Conservation (phyloP, 2,888 invertebrate species). For the Lasius platythorax region DNA sequence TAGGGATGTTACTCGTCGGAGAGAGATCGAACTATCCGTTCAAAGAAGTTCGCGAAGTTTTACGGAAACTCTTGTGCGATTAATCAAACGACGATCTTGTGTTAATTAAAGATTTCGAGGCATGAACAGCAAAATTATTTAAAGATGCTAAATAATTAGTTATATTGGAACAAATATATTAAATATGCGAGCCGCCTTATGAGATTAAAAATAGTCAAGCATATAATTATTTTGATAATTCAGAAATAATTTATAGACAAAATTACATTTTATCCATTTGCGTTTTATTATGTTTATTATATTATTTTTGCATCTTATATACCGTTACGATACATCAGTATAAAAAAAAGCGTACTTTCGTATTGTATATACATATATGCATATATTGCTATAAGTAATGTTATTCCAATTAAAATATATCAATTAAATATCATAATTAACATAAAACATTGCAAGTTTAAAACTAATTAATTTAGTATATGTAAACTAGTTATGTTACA, state of each 20-base stretch:
- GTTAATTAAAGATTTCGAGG: background rate
- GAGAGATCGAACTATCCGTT: constrained; percentile 17
- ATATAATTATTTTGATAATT: background rate
- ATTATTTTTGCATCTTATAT: constrained; percentile 14
- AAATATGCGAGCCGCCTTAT: background rate
- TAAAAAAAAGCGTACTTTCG: background rate
- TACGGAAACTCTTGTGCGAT: constrained; percentile 7
- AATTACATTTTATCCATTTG: background rate
- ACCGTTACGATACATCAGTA: background rate
- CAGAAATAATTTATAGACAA: background rate
- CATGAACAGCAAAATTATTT: background rate
- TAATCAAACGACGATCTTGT: constrained; percentile 14
- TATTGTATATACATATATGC: background rate
- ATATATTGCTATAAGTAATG: background rate
- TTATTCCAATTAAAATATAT: background rate
- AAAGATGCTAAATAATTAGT: background rate
- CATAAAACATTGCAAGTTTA: background rate
- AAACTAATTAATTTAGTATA: no score
- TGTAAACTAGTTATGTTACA: background rate
- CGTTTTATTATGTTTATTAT: background rate
- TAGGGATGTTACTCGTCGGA: background rate
- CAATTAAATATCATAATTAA: background rate
- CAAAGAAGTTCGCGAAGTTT: constrained; percentile 35
- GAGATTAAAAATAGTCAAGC: background rate
- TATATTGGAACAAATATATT: background rate